Evolutionary conservation across 2,113 vertebrate species (phyloP).

Genomic region (Hydrolagus affinis): DNA sequence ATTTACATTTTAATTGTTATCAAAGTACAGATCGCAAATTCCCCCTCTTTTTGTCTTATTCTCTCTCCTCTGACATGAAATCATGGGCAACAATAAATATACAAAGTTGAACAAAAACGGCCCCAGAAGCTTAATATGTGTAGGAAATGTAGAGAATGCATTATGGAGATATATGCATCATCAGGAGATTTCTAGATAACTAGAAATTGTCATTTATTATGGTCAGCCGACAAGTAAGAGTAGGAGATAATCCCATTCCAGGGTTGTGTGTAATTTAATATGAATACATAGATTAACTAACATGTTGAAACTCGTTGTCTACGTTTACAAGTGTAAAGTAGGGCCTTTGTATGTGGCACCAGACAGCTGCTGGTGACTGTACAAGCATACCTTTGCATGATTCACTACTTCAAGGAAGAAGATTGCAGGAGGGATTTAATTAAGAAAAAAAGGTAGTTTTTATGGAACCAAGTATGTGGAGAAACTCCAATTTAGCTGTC

Average conservation of each 20-base stretch:
- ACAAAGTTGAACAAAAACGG: background rate
- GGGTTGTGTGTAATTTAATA: background rate
- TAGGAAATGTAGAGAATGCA: background rate
- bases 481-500: background rate
- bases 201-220: background rate
- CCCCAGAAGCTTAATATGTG: background rate
- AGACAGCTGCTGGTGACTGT: no score
- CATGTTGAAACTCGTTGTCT: no score
- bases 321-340: no score
- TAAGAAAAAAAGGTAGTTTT: background rate
- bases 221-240: background rate
- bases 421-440: no score
- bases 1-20: background rate
- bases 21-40: background rate
- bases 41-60: background rate
- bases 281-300: no score
- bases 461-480: background rate
- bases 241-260: background rate
- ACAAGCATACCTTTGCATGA: no score
- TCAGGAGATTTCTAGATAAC: background rate
- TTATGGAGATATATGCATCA: background rate
- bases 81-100: background rate
- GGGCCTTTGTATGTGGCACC: no score
- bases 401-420: no score
- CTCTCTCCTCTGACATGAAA: no score